Evolutionary conservation across 2,797 vertebrate genomes (phyloP).

Genomic region (Sebastes steindachneri): DNA sequence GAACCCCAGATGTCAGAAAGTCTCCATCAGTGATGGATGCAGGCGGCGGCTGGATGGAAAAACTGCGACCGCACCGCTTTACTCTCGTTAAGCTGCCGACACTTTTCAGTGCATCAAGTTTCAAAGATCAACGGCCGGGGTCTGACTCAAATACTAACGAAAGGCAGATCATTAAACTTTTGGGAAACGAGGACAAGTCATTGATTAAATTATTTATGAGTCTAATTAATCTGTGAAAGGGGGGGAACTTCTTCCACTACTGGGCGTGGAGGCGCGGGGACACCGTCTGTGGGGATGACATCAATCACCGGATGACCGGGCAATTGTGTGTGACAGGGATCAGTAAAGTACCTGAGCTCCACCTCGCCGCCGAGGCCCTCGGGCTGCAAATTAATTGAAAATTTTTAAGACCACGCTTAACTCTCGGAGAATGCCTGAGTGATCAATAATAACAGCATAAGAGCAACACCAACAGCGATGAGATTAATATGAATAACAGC

Average conservation of each 20-base stretch:
- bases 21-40: conserved; percentile 47
- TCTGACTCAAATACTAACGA: conserved; percentile 80
- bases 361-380: conserved; percentile 40
- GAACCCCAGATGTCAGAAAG: conserved; percentile 39
- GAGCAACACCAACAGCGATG: not conserved
- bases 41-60: conserved; percentile 30
- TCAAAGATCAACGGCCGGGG: conserved; percentile 75
- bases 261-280: conserved; percentile 60
- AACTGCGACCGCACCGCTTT: conserved; percentile 59
- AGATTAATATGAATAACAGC: conserved; percentile 4
- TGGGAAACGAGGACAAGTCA: conserved; percentile 72
- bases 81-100: conserved; percentile 68
- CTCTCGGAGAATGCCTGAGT: conserved; percentile 20
- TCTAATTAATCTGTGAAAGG: conserved; percentile 76
- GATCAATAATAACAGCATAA: conserved; percentile 47
- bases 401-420: conserved; percentile 46
- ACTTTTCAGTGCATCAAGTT: conserved; percentile 60
- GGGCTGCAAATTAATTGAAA: conserved; percentile 66
- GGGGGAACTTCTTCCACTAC: conserved; percentile 50
- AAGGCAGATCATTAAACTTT: conserved; percentile 80
- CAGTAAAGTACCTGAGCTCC: conserved; percentile 73
- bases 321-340: conserved; percentile 63
- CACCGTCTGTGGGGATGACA: conserved; percentile 60
- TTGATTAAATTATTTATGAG: conserved; percentile 81
- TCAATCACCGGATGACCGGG: conserved; percentile 67